These are phyloP conservation scores for Morone saxatilis DNA, from an alignment of 2,113 vertebrate genomes.

Conservation along the genomic window DNA sequence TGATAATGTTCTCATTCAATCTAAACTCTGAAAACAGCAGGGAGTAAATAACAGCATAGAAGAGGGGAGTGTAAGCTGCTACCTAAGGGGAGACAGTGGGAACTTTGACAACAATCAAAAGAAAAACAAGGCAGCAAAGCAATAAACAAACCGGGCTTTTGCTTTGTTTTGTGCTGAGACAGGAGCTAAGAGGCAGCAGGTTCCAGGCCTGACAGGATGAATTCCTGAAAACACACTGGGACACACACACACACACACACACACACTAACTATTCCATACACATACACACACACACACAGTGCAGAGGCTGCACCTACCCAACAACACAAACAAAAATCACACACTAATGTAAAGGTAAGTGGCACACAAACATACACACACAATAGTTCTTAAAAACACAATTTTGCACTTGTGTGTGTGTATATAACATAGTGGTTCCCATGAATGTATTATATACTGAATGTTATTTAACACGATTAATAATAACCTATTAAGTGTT, in stretches of 20 bases:
- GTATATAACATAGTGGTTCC: no score
- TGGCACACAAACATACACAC: no score
- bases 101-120: slow-evolving; percentile 66
- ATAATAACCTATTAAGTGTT: no score
- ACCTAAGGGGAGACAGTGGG: slow-evolving; percentile 30
- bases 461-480: background rate
- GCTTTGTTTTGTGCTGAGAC: slow-evolving; percentile 57
- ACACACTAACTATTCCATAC: background rate
- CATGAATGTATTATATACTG: background rate
- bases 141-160: slow-evolving; percentile 58
- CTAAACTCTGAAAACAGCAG: slow-evolving; percentile 47
- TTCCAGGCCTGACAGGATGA: slow-evolving; percentile 50
- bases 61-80: slow-evolving; percentile 7
- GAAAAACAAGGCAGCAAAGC: slow-evolving; percentile 64
- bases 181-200: slow-evolving; percentile 3
- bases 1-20: slow-evolving; percentile 49
- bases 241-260: slow-evolving; percentile 3
- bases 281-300: slow-evolving; percentile 2
- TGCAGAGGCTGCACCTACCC: no score
- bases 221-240: slow-evolving; percentile 41
- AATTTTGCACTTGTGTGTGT: no score
- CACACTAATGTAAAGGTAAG: no score
- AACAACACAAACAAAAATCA: no score
- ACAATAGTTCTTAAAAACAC: no score
- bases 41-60: slow-evolving; percentile 51